phyloP scores from a whole-genome alignment of 2,113 vertebrate species.

The Muscicapa adusta region DNA sequence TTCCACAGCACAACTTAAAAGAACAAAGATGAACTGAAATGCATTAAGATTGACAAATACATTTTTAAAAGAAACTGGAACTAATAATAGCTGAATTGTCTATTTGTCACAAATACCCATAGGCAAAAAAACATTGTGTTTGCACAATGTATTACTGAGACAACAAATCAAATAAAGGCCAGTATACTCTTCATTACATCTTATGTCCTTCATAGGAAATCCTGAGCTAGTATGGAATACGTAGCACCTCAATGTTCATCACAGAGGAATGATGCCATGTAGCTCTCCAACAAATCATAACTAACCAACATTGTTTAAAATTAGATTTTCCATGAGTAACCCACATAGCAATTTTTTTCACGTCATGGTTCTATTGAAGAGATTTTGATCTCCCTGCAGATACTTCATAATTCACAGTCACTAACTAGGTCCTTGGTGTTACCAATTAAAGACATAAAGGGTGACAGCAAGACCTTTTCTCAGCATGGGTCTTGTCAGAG shows the following conservation, averaged over 20 bases:
- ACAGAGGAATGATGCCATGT: neutral
- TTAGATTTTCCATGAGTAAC: constrained; percentile 53
- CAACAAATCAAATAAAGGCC: neutral
- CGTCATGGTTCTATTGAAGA: neutral
- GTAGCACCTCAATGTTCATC: neutral
- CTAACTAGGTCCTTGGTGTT: neutral
- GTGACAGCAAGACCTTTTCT: neutral
- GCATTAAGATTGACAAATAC: neutral
- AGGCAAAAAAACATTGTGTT: neutral
- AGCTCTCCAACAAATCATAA: constrained; percentile 2
- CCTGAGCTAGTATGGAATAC: neutral
- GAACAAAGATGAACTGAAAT: neutral
- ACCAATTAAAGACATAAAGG: neutral
- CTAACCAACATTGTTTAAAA: constrained; percentile 22
- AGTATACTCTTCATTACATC: neutral
- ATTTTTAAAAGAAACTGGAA: neutral
- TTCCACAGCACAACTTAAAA: neutral
- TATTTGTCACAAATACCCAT: neutral
- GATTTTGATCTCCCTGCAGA: constrained; percentile 6
- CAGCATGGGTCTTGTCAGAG: neutral
- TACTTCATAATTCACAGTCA: neutral
- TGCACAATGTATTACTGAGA: neutral
- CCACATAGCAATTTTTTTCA: neutral
- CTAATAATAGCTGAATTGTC: neutral
- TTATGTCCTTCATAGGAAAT: constrained; percentile 1